Percentiles rank a stretch among this genome's conserved stretches.
These are phyloP conservation scores for Esox lucius DNA, from an alignment of 2,797 vertebrate genomes.

Conservation along the genomic window DNA sequence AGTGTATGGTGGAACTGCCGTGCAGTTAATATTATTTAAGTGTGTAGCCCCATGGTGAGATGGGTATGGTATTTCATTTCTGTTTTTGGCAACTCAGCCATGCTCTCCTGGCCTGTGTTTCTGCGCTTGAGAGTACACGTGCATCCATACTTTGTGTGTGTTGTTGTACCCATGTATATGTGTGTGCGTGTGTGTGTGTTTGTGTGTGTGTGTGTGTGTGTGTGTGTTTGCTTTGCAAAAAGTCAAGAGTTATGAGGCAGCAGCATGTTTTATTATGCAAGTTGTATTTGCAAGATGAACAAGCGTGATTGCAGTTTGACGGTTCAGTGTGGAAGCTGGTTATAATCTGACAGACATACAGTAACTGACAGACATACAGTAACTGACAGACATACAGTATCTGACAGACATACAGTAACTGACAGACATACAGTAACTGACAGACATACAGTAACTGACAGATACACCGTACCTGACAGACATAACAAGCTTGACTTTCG, in stretches of 20 bases:
- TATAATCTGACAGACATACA: background rate
- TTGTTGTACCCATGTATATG: background rate
- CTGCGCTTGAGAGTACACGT: slow-evolving; percentile 2
- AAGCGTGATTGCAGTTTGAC: background rate
- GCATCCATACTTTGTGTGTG: background rate
- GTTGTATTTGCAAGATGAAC: background rate
- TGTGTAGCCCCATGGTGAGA: slow-evolving; percentile 23
- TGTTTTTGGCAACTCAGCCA: slow-evolving; percentile 28
- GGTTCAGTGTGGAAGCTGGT: background rate
- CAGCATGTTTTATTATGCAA: background rate
- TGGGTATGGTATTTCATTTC: slow-evolving; percentile 35
- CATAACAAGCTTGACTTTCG: slow-evolving; percentile 32
- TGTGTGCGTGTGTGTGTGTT: slow-evolving; percentile 7
- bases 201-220: slow-evolving; percentile 17
- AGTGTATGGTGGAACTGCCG: slow-evolving; percentile 17
- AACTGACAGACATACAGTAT: too few species aligned
- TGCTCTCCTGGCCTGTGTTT: slow-evolving; percentile 9
- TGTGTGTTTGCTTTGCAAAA: slow-evolving; percentile 6
- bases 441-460: too few species aligned
- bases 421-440: too few species aligned
- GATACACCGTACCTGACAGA: too few species aligned
- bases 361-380: too few species aligned
- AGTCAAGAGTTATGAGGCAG: background rate
- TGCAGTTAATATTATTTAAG: slow-evolving; percentile 29
- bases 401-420: too few species aligned